These are phyloP conservation scores for Cisticola juncidis DNA, from an alignment of 2,113 vertebrate species.

Conservation along the genomic window DNA sequence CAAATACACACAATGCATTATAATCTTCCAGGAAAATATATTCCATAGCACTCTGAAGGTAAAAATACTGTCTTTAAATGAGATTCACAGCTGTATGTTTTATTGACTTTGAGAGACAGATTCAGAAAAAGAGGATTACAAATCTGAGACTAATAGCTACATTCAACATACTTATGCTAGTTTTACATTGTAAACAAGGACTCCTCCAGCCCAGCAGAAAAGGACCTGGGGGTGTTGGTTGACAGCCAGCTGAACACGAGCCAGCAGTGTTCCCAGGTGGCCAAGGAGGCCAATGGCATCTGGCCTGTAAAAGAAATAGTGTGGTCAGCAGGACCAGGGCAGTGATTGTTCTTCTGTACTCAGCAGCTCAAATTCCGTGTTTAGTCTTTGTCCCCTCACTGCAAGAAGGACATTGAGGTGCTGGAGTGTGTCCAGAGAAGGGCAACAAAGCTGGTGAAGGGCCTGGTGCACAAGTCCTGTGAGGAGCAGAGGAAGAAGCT, in stretches of 20 bases:
- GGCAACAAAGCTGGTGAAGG: background rate
- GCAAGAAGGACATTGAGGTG: background rate
- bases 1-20: background rate
- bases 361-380: fast-evolving
- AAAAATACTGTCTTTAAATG: background rate
- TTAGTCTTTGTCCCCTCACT: background rate
- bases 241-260: background rate
- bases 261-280: background rate
- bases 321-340: background rate
- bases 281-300: background rate
- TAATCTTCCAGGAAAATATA: background rate
- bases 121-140: background rate
- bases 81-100: background rate
- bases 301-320: background rate
- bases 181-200: background rate
- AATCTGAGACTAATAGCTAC: background rate
- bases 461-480: background rate
- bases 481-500: background rate
- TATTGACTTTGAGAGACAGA: background rate
- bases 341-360: background rate
- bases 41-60: background rate
- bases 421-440: fast-evolving
- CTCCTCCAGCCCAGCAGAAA: background rate
- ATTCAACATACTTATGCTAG: background rate
- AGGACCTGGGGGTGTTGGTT: background rate